Base-by-base conservation (phyloP, 2,888 invertebrate species). In the Herminia tarsipennalis region DNA sequence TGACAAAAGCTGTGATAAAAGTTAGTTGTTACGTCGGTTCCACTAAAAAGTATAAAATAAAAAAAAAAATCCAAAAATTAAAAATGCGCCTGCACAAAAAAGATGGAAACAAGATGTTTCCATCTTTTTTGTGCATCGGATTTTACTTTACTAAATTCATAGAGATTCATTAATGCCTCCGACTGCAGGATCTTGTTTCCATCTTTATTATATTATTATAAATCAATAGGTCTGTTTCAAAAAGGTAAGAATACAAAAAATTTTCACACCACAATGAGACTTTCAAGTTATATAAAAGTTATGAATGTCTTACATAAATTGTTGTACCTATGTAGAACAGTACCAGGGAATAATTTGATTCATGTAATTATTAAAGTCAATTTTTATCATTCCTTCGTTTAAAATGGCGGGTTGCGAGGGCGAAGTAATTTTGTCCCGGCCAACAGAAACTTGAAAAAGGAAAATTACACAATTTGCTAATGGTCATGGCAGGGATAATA, bases 381-480 rank as follows among this genome's bases (percentile, higher is more conserved):
- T 86, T 88, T 86, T 85, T 83, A 82, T 86, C 78, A 85, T 85
- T 83, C 71, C 78, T 74, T 68, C 72, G 67, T 71, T 79, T 73
- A 76, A n/a, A 87, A 85, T 80, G 78, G 77, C 70, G 81, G 81
- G 80, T 83, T 81, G 80, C 79, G 81, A 80, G 83, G 84, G 74
- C 69, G 69, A 78, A 86, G 85, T 77, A 85, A 88, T 88, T 88
- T 86, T 74, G 81, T 80, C 77, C 78, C 78, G 75, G 70, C 82
- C 76, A 81, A 81, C 78, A 80, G 82, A 81, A 83, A 84, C 80
- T 85, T 83, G 81, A 85, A 86, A 86, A 87, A 88, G 81, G 86
- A 88, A 86, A 87, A 87, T 88, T 87, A 87, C 81, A 85, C 87
- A 88, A 88, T 88, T 87, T 83, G 87, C 85, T 88, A 88, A 88